These are phyloP conservation scores for Progne subis DNA, from an alignment of 2,113 vertebrate genomes.

Conservation along the genomic window DNA sequence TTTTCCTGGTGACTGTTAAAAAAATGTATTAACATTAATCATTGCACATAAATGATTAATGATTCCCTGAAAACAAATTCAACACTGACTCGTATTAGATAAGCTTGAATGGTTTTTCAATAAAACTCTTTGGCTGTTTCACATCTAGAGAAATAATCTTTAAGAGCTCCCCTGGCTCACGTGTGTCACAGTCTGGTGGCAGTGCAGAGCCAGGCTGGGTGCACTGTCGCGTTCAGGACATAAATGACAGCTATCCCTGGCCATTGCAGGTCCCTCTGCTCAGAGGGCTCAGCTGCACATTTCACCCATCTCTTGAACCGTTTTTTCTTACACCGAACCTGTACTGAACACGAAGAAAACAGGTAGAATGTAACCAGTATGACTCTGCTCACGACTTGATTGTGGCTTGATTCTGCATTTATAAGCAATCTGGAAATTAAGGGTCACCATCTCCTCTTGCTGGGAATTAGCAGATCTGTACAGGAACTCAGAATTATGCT, in stretches of 20 bases:
- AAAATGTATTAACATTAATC: neutral
- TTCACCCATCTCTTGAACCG: neutral
- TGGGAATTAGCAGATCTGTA: neutral
- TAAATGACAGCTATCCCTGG: neutral
- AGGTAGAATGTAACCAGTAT: neutral
- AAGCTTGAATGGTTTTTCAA: neutral
- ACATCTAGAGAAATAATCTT: neutral
- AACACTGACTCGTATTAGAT: neutral
- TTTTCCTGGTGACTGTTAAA: neutral
- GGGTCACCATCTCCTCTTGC: neutral
- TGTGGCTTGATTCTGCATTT: neutral
- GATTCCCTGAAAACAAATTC: neutral
- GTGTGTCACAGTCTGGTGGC: neutral
- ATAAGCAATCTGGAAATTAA: neutral
- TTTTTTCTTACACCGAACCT: neutral
- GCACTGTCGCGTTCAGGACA: accelerated
- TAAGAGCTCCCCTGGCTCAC: neutral
- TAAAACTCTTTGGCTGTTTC: neutral
- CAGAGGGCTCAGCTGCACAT: neutral
- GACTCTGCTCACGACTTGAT: neutral
- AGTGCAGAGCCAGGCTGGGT: neutral
- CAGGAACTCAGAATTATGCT: neutral
- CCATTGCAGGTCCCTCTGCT: neutral
- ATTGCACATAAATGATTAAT: neutral
- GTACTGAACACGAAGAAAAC: neutral